Evolutionary conservation across 1,140 invertebrate genomes (phyloP), one percentile per base, ranked within the genome.

Genomic region (Cotesia typhae): DNA sequence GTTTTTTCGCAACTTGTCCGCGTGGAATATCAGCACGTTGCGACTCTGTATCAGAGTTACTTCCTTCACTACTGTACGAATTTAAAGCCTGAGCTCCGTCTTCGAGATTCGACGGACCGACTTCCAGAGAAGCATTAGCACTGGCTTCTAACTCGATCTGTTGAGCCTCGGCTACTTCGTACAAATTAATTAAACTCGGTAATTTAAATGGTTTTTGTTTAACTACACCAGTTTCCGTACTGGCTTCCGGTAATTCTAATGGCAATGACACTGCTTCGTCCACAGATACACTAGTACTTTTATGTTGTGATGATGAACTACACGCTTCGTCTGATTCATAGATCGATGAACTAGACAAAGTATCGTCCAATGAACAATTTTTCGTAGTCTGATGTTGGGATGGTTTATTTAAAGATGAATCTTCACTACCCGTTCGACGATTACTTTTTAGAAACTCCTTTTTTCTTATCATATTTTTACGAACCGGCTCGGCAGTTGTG

Each of bases 41-140:
- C 12, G 81, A 83, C 74, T 87, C 85, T 51, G 83, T 83, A 74
- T 87, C 85, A 4, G 85, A 87, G 79, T 85, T 86, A 69, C 83
- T 85, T 47, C 76, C 84, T 61, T 87, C 85, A 17, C 84, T 86
- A 65, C 81, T 83, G 60, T 85, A 82, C 3, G 83, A 81, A 67
- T 17, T 85, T 81, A 14, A 38, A 72, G 73, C 66, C 74, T 79
- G 7, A 28, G 77, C 75, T 17, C 76, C 74, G 9, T 83, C 80
- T n/a, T 78, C 75, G 3, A 63, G 67, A 73, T 78, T 75, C 69
- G 71, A 81, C 20, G 20, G 67, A 2, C 53, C 36, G 61, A 79
- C 77, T 35, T 79, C 78, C 4, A 77, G 73, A 51, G 83, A 61
- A 55, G 79, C 80, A n/a, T 78, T 66, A 6, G 83, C 79, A 72